These are phyloP conservation scores for Gadus macrocephalus DNA, from an alignment of 2,113 vertebrate genomes.

Conservation along the genomic window DNA sequence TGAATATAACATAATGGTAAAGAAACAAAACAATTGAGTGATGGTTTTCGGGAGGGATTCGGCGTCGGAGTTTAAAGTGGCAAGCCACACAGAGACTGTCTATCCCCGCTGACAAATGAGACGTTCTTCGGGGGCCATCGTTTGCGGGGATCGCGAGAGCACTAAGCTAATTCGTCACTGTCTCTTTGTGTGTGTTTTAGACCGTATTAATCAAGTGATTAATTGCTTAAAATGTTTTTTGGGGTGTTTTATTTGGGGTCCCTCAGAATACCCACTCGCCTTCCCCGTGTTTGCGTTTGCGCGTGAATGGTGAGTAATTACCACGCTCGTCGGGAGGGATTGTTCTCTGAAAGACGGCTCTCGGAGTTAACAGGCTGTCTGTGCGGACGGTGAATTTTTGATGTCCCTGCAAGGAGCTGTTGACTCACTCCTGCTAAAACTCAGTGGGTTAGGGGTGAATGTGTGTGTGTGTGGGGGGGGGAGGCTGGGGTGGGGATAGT, in stretches of 20 bases:
- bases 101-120: conserved; percentile 66
- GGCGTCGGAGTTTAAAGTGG: background rate
- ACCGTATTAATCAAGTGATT: conserved; percentile 99
- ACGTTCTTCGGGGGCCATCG: conserved; percentile 77
- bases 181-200: conserved; percentile 97
- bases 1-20: too few species aligned
- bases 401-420: background rate
- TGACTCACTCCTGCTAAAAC: background rate
- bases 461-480: too few species aligned
- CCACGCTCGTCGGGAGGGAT: conserved; percentile 64
- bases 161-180: conserved; percentile 93
- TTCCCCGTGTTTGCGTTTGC: conserved; percentile 58
- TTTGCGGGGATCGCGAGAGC: conserved; percentile 83
- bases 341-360: conserved; percentile 37
- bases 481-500: too few species aligned
- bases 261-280: conserved; percentile 68
- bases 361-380: conserved; percentile 58
- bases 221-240: conserved; percentile 91
- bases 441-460: too few species aligned
- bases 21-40: too few species aligned
- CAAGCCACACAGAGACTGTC: background rate
- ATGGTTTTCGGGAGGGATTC: too few species aligned
- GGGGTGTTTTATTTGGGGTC: conserved; percentile 81
- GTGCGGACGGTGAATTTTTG: background rate
- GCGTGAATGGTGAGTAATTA: conserved; percentile 86